Conservation (phyloP, 1,140 invertebrate genomes). For the Lepidurus packardi region DNA sequence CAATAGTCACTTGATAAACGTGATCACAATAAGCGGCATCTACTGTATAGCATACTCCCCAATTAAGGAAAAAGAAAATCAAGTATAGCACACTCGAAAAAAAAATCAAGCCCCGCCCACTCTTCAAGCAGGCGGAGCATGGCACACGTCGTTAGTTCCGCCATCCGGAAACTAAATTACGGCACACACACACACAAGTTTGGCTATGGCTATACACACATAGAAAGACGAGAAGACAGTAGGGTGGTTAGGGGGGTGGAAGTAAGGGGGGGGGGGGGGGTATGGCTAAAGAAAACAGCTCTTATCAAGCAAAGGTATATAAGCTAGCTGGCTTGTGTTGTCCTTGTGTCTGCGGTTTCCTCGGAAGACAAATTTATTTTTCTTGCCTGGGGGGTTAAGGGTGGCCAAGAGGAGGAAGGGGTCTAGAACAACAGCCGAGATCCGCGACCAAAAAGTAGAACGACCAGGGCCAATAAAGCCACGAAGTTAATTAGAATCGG, state of each 20-base stretch:
- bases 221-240: not conserved
- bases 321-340: not conserved
- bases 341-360: not conserved
- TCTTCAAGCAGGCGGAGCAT: not conserved
- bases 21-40: too few relatives aligned
- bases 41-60: too few relatives aligned
- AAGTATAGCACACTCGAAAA: too few relatives aligned
- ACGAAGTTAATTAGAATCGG: not conserved
- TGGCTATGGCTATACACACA: not conserved
- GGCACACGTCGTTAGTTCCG: conserved; percentile 17
- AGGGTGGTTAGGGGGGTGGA: not conserved
- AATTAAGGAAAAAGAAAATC: too few relatives aligned
- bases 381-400: not conserved
- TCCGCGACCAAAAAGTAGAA: not conserved
- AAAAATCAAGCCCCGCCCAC: not conserved
- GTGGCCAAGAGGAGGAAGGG: not conserved
- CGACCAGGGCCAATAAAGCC: not conserved
- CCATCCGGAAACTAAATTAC: conserved; percentile 17
- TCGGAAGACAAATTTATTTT: not conserved
- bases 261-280: not conserved
- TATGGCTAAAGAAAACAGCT: not conserved
- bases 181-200: not conserved
- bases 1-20: too few relatives aligned
- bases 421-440: not conserved
- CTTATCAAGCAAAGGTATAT: conserved; percentile 1